Evolutionary conservation across 1,140 invertebrate species (phyloP), one percentile per base, ranked within the genome.

Genomic region (Polypedilum vanderplanki): DNA sequence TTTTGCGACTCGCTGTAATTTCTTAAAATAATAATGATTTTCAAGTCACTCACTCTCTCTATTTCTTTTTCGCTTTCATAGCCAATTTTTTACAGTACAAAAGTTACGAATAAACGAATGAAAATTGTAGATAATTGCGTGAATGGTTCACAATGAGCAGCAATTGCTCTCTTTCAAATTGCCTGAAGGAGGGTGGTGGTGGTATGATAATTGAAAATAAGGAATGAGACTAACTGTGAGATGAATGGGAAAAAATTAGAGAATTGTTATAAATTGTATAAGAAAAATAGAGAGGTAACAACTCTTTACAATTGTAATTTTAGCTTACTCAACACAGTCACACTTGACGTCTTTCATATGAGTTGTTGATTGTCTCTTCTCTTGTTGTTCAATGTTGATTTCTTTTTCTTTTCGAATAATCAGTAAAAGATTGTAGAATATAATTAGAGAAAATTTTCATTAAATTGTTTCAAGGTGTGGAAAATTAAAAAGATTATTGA

Each of bases 101-200:
- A 57, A 57, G 46, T 57, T 57, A 57, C 46, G 46, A 57, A 57
- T 57, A 57, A 57, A 57, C 46, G 46, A 57, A 57, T 57, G 46
- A 57, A 57, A 57, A 57, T 57, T 57, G 46, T 12, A 3, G 46
- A 57, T 57, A 57, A 57, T 57, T 57, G 46, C 46, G 46, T 57
- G 46, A 57, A 57, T 57, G 46, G n/a, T 57, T 57, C 46, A 57
- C 46, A 57, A 57, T 57, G n/a, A 57, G 46, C 46, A n/a, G 46
- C 46, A 57, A 57, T 57, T 57, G 46, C 46, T 57, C 24, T 33
- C 24, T 33, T 33, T 33, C 24, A 33, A 33, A 57, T 57, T 12
- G n/a, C 12, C 46, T 57, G 46, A 33, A 33, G 24, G 46, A n/a
- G 46, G n/a, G 15, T 8, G 46, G 46, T 12, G 46, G 46, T 57